Percentiles rank a stretch among this genome's conserved stretches.
phyloP scores from a whole-genome alignment of 2,888 invertebrate genomes.

The Eupithecia insigniata region DNA sequence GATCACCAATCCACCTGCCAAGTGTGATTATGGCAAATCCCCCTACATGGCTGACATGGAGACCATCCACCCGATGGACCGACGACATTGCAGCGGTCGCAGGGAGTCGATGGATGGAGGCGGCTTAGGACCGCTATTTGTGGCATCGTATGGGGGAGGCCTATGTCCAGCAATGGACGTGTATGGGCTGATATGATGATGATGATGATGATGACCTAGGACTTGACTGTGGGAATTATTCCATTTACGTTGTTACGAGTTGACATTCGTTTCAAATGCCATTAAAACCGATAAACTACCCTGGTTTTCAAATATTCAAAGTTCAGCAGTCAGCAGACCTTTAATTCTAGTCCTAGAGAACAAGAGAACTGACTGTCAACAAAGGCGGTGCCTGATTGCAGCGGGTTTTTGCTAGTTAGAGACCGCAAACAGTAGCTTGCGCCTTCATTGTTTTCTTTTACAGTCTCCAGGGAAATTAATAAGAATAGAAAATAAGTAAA shows the following conservation, averaged over 20 bases:
- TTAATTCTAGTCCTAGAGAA: conserved; percentile 26
- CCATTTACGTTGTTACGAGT: not conserved
- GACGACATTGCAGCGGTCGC: too few species aligned
- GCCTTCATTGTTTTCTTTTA: conserved; percentile 30
- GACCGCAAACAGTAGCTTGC: conserved; percentile 43
- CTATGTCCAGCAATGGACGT: too few species aligned
- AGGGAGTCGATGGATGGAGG: too few species aligned
- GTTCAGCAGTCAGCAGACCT: not conserved
- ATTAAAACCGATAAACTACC: not conserved
- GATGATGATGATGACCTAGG: too few species aligned
- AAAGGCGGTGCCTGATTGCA: conserved; percentile 47
- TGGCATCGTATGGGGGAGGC: too few species aligned
- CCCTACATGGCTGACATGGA: too few species aligned
- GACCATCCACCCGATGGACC: too few species aligned
- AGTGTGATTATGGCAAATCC: too few species aligned
- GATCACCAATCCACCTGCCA: too few species aligned
- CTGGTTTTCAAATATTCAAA: not conserved
- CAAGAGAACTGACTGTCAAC: conserved; percentile 35
- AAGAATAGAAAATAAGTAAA: not conserved
- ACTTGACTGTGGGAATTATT: too few species aligned
- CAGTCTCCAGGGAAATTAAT: conserved; percentile 30
- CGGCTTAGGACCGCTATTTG: too few species aligned
- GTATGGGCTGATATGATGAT: too few species aligned
- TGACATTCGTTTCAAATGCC: not conserved
- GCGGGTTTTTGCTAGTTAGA: conserved; percentile 56